Evolutionary conservation across 2,797 vertebrate genomes (phyloP).

Genomic region (Trematocara caparti): DNA sequence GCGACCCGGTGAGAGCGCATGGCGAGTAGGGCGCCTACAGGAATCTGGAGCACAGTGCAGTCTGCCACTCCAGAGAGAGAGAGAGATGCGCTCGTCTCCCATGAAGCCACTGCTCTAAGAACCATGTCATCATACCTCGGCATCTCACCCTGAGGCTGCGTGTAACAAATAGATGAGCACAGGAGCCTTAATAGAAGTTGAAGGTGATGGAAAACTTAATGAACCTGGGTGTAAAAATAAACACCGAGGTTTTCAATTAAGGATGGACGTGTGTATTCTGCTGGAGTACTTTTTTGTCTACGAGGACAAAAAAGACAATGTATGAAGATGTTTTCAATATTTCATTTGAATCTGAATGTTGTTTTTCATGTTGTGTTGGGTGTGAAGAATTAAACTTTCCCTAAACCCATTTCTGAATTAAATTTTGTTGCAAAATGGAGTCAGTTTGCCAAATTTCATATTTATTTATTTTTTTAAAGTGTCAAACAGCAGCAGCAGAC

Average conservation of each 20-base stretch:
- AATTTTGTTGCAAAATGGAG: background rate
- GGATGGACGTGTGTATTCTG: background rate
- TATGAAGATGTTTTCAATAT: background rate
- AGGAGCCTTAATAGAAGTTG: conserved; percentile 35
- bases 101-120: conserved; percentile 21
- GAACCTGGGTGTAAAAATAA: conserved; percentile 29
- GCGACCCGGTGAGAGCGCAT: conserved; percentile 52
- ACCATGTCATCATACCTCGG: conserved; percentile 26
- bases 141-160: conserved; percentile 29
- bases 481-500: background rate
- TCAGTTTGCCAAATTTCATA: background rate
- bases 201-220: conserved; percentile 45
- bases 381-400: background rate
- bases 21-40: conserved; percentile 71
- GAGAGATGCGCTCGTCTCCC: conserved; percentile 13
- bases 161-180: conserved; percentile 27
- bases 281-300: background rate
- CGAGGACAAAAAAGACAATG: background rate
- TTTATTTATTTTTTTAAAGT: background rate
- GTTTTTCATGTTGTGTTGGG: background rate
- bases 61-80: conserved; percentile 21
- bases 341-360: background rate
- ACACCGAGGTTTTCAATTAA: background rate
- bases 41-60: conserved; percentile 65
- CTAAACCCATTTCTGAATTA: background rate